Evolutionary conservation across 2,797 vertebrate species (phyloP).

Genomic region (Pantherophis alleghaniensis): DNA sequence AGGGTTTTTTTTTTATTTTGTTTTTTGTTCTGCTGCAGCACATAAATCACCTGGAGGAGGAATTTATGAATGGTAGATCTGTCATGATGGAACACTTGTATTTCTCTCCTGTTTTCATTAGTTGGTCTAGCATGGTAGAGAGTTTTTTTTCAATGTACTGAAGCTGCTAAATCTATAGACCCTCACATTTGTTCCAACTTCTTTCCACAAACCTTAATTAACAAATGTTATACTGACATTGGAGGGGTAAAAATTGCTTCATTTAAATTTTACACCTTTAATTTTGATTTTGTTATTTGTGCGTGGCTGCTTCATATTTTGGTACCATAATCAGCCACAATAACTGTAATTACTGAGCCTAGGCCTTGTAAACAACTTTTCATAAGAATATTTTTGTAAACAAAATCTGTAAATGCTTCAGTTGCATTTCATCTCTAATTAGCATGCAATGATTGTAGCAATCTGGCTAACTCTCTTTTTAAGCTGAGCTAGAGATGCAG

Average conservation of each 20-base stretch:
- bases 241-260: background rate
- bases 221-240: background rate
- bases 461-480: background rate
- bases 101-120: conserved; percentile 28
- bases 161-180: background rate
- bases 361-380: background rate
- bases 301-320: background rate
- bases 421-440: conserved; percentile 18
- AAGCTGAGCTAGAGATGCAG: background rate
- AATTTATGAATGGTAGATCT: conserved; percentile 22
- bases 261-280: background rate
- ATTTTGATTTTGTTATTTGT: background rate
- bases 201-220: background rate
- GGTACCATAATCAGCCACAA: background rate
- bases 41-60: conserved; percentile 17
- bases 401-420: background rate
- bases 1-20: background rate
- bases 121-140: background rate
- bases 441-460: background rate
- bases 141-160: background rate
- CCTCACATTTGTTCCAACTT: background rate
- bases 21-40: conserved; percentile 10
- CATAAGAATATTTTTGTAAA: background rate
- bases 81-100: background rate
- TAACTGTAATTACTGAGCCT: background rate